Percentiles rank a stretch among this genome's conserved stretches.
Conservation (phyloP, 2,888 invertebrate genomes). For the Anticlea derivata region DNA sequence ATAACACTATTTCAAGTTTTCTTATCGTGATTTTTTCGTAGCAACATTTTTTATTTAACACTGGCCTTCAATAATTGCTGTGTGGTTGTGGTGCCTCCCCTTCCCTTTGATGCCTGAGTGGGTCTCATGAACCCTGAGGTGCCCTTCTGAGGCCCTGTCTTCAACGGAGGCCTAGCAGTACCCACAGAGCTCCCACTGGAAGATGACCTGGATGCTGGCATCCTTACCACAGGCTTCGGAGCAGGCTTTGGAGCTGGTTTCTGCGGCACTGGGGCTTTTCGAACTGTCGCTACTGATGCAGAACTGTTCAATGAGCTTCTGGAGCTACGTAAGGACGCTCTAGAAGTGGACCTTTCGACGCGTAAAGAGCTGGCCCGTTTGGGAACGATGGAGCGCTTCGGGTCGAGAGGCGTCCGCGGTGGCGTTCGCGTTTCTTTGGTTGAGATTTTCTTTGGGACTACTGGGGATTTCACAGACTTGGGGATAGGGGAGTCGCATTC, state of each 20-base stretch:
- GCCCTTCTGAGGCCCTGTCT: conserved; percentile 52
- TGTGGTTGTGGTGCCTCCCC: conserved; percentile 67
- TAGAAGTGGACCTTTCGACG: conserved; percentile 90
- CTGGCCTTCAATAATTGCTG: conserved; percentile 61
- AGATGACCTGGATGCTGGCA: conserved; percentile 76
- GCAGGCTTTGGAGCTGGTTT: conserved; percentile 77
- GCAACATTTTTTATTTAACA: conserved; percentile 56
- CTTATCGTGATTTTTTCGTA: background rate
- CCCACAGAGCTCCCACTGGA: conserved; percentile 80
- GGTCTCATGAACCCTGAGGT: conserved; percentile 92
- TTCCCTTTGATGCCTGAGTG: conserved; percentile 92
- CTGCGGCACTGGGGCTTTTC: conserved; percentile 84
- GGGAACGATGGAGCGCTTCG: conserved; percentile 57
- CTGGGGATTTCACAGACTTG: conserved; percentile 65
- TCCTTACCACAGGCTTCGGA: conserved; percentile 64
- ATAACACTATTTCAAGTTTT: conserved; percentile 11
- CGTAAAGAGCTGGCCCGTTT: conserved; percentile 76
- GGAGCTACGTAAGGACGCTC: conserved; percentile 92
- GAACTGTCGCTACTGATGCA: conserved; percentile 90
- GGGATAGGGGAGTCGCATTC: conserved; percentile 83
- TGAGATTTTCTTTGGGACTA: conserved; percentile 77
- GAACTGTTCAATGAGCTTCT: conserved; percentile 93
- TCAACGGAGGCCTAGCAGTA: conserved; percentile 72
- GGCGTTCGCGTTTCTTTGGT: conserved; percentile 77
- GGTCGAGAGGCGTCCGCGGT: conserved; percentile 59